Evolutionary conservation across 2,888 invertebrate genomes (phyloP), one percentile per base, ranked within the genome.

Genomic region (Hermaeophaga mercurialis): DNA sequence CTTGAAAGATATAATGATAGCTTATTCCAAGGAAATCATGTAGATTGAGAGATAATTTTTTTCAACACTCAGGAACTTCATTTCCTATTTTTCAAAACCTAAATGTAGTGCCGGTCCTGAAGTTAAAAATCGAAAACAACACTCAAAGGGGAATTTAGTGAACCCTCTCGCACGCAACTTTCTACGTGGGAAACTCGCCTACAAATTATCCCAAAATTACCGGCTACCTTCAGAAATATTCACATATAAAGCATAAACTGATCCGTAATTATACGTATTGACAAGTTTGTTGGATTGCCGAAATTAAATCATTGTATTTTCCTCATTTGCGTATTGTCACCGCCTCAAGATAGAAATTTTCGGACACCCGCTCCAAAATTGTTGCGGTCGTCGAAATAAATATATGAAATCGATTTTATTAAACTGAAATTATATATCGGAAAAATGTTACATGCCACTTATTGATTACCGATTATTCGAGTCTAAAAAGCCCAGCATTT

Each of bases 181-280:
- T 56, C 54, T 56, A 59, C 59, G 56, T 47, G 54, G 52, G 45
- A 57, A n/a, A 56, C 41, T 52, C 44, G 47, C 54, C 44, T 54
- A 57, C 41, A 41, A 60, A 61, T 58, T 56, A 50, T 38, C 38
- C 34, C 39, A 19, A 28, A 43, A 56, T 44, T 53, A 22, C 43
- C 19, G 52, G 19, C 49, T 61, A 61, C 58, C 58, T 46, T 18
- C 18, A 26, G 39, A 36, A 31, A 47, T 41, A 56, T 44, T 26
- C 38, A 26, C 36, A 44, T 36, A 24, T 12, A 44, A 41, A 31
- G 33, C 14, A 34, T 14, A 2, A 34, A 34, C 14, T 14, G 3
- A 14, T 12, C 18, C 22, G 9, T 43, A 47, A 54, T 54, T 39
- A 54, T 54, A 54, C 31, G 33, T 39, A 38, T 54, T 34, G 54